Conservation (phyloP, 2,888 invertebrate species). For the Arge pagana region DNA sequence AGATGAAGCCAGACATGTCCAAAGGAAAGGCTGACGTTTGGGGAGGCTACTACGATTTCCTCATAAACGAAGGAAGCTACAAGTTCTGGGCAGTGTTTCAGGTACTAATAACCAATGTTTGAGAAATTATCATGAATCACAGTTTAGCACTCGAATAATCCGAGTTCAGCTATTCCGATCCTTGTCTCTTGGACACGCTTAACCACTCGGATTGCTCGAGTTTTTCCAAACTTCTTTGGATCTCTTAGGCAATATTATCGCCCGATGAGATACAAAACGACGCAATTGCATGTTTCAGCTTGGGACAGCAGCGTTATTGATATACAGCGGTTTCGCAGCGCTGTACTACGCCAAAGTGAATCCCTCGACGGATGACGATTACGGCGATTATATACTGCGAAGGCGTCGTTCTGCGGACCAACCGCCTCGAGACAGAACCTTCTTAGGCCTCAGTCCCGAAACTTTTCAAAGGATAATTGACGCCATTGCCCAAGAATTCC, state of each 20-base stretch:
- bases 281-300: constrained; percentile 68
- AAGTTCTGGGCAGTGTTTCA: constrained; percentile 90
- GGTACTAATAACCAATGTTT: constrained; percentile 58
- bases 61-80: constrained; percentile 86
- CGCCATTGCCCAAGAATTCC: constrained; percentile 59
- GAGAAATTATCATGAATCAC: not conserved
- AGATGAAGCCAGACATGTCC: constrained; percentile 60
- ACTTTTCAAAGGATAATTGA: constrained; percentile 73
- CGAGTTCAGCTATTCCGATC: no score
- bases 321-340: constrained; percentile 85
- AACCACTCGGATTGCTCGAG: no score
- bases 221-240: no score
- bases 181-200: not conserved
- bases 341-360: constrained; percentile 88
- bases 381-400: constrained; percentile 75
- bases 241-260: no score
- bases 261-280: no score
- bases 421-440: constrained; percentile 44
- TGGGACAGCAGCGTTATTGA: constrained; percentile 77
- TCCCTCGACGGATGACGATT: constrained; percentile 77
- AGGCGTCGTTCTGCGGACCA: constrained; percentile 62
- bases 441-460: constrained; percentile 65
- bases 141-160: not conserved
- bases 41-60: constrained; percentile 83
- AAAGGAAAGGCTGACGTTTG: constrained; percentile 72